Evolutionary conservation across 2,797 vertebrate genomes (phyloP).

Genomic region (Botia almorhae): DNA sequence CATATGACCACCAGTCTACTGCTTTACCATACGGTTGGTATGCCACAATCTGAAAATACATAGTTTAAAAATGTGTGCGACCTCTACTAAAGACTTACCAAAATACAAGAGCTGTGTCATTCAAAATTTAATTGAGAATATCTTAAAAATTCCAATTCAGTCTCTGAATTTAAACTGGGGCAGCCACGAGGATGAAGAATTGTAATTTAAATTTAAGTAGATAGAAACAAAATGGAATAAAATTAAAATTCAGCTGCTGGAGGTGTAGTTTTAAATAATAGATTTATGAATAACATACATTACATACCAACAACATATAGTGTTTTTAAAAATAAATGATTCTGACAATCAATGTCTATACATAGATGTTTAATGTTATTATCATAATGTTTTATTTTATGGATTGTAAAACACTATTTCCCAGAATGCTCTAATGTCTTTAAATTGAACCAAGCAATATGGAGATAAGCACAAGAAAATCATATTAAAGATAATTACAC

Average conservation of each 20-base stretch:
- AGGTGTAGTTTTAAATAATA: not conserved
- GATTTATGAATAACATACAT: not conserved
- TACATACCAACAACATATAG: not conserved
- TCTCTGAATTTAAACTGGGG: too few species aligned
- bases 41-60: constrained; percentile 52
- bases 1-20: constrained; percentile 98
- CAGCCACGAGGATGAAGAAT: too few species aligned
- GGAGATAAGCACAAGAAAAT: constrained; percentile 40
- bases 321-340: not conserved
- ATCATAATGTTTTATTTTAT: not conserved
- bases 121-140: not conserved
- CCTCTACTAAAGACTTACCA: not conserved
- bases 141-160: not conserved
- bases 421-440: not conserved
- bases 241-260: too few species aligned
- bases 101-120: not conserved
- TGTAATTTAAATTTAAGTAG: too few species aligned
- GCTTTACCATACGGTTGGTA: constrained; percentile 98
- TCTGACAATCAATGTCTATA: not conserved
- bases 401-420: not conserved
- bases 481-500: constrained; percentile 50
- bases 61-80: constrained; percentile 8
- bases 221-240: too few species aligned
- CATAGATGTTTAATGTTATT: not conserved
- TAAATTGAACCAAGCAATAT: constrained; percentile 1